These are phyloP conservation scores for Syngnathus scovelli DNA, from an alignment of 2,113 vertebrate species.

Conservation along the genomic window DNA sequence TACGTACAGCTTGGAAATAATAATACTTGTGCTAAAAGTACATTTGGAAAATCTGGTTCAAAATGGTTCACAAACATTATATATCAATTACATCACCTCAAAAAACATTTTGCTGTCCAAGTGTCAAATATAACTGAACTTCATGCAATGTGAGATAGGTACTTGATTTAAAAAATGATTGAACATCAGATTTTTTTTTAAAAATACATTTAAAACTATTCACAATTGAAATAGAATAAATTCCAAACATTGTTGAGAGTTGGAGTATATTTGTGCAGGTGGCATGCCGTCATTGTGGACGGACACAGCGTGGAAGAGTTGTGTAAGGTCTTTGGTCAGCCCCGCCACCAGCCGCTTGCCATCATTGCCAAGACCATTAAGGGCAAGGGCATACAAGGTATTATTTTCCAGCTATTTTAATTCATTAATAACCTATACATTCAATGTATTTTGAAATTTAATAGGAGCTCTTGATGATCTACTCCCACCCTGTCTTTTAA, in stretches of 20 bases:
- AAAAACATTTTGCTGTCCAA: too few species aligned
- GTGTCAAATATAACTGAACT: too few species aligned
- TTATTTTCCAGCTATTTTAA: neutral
- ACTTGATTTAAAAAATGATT: too few species aligned
- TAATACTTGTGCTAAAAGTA: too few species aligned
- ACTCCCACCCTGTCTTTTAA: slow-evolving; percentile 54
- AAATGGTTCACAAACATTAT: too few species aligned
- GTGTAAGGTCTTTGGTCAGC: slow-evolving; percentile 87
- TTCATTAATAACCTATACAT: neutral
- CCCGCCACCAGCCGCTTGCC: slow-evolving; percentile 84
- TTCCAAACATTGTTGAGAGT: neutral
- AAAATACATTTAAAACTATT: too few species aligned
- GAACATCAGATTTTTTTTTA: too few species aligned
- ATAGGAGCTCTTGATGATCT: neutral
- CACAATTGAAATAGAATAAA: neutral
- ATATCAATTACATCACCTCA: too few species aligned
- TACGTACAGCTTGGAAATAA: too few species aligned
- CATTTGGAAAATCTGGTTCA: too few species aligned
- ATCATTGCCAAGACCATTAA: slow-evolving; percentile 93
- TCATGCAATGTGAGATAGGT: too few species aligned
- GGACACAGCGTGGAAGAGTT: slow-evolving; percentile 95
- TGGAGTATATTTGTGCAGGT: slow-evolving; percentile 63
- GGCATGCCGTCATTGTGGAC: slow-evolving; percentile 86
- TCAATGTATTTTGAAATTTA: neutral
- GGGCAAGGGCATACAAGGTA: slow-evolving; percentile 90